Evolutionary conservation across 2,797 vertebrate genomes (phyloP).

Genomic region (Myripristis murdjan): DNA sequence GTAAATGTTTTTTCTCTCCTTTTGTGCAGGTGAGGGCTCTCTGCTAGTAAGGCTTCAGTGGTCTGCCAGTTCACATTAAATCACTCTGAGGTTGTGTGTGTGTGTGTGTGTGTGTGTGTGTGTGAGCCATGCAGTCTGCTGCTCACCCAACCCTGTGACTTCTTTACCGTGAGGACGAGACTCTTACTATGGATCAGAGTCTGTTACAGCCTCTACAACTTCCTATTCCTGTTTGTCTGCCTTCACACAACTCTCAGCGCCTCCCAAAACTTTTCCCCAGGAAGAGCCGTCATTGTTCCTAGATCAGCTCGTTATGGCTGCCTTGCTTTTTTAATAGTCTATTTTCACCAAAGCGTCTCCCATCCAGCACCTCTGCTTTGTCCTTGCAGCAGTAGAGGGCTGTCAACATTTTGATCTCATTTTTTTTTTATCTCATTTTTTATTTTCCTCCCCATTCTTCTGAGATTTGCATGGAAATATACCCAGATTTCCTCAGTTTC

Average conservation of each 20-base stretch:
- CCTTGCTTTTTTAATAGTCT: too few relatives aligned
- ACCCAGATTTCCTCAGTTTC: too few relatives aligned
- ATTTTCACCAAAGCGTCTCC: too few relatives aligned
- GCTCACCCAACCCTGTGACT: constrained; percentile 11
- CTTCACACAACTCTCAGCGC: too few relatives aligned
- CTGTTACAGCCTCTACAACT: not conserved
- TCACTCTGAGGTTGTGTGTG: constrained; percentile 18
- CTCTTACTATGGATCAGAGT: constrained; percentile 2
- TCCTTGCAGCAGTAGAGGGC: too few relatives aligned
- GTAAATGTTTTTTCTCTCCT: not conserved
- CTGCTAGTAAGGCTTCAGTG: constrained; percentile 34
- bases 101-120: constrained; percentile 15
- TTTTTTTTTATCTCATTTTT: too few relatives aligned
- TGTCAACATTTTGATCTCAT: too few relatives aligned
- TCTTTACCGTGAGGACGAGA: not conserved
- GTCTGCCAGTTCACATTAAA: constrained; percentile 56
- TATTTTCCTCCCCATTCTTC: too few relatives aligned
- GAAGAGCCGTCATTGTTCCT: too few relatives aligned
- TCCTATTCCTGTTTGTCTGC: not conserved
- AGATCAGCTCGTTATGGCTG: not conserved
- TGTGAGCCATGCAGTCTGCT: constrained; percentile 9
- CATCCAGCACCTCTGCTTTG: too few relatives aligned
- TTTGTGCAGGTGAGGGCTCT: constrained; percentile 49
- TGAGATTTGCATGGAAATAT: too few relatives aligned
- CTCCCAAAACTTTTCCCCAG: too few relatives aligned